Conservation (phyloP, 2,797 vertebrate genomes). For the Chelon auratus region DNA sequence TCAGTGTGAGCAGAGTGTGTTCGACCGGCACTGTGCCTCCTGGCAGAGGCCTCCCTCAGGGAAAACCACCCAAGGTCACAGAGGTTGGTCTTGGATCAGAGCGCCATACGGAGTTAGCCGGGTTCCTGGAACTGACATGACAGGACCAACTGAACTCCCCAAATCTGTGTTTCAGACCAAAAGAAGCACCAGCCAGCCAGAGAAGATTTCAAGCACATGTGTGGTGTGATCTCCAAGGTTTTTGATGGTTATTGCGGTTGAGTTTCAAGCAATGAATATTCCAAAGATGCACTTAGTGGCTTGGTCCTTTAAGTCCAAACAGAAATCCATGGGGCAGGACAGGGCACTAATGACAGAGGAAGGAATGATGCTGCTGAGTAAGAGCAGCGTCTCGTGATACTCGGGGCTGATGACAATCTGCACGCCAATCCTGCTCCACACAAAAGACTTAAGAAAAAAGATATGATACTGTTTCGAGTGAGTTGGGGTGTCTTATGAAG, state of each 20-base stretch:
- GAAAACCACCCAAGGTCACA: slow-evolving; percentile 46
- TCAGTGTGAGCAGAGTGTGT: slow-evolving; percentile 35
- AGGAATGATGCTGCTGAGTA: slow-evolving; percentile 49
- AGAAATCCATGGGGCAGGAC: slow-evolving; percentile 41
- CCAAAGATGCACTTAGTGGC: slow-evolving; percentile 63
- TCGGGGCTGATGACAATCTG: slow-evolving; percentile 55
- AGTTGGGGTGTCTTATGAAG: slow-evolving; percentile 13
- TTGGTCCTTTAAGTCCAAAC: slow-evolving; percentile 58
- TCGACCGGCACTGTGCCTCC: slow-evolving; percentile 31
- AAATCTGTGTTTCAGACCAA: slow-evolving; percentile 54
- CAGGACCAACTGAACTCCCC: slow-evolving; percentile 46
- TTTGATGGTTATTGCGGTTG: slow-evolving; percentile 69
- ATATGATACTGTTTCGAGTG: slow-evolving; percentile 29
- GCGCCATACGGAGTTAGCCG: slow-evolving; percentile 9
- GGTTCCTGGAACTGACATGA: slow-evolving; percentile 60
- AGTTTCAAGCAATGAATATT: slow-evolving; percentile 60
- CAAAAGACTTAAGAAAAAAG: slow-evolving; percentile 49
- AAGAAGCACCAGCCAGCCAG: slow-evolving; percentile 59
- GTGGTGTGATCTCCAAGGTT: slow-evolving; percentile 62
- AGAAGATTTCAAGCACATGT: slow-evolving; percentile 59
- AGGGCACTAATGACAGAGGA: slow-evolving; percentile 65
- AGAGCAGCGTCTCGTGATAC: slow-evolving; percentile 53
- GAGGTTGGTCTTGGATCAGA: slow-evolving; percentile 54
- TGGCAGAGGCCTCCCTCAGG: slow-evolving; percentile 44
- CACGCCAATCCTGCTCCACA: slow-evolving; percentile 55